Evolutionary conservation across 2,888 invertebrate species (phyloP).

Genomic region (Mesorhabditis spiculigera): DNA sequence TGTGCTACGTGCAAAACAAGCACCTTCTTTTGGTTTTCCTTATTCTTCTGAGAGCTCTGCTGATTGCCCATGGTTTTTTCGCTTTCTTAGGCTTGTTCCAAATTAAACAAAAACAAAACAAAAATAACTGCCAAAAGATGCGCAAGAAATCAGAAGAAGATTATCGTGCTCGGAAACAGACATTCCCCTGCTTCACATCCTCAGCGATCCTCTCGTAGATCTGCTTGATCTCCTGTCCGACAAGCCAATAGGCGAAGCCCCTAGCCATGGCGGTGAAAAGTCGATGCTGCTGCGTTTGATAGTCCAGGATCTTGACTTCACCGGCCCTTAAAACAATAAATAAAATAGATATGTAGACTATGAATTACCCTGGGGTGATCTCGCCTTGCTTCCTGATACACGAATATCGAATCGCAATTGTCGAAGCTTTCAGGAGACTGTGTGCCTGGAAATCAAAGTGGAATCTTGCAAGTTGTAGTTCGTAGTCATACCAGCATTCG

Average conservation of each 20-base stretch:
- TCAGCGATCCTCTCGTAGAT: constrained; percentile 30
- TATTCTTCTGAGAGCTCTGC: too few relatives aligned
- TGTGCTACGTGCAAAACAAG: too few relatives aligned
- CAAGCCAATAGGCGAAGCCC: constrained; percentile 75
- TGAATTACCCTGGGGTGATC: constrained; percentile 71
- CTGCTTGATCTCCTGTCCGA: constrained; percentile 53
- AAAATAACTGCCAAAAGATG: too few relatives aligned
- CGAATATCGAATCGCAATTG: constrained; percentile 85
- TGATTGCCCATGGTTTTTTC: too few relatives aligned
- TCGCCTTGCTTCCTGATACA: constrained; percentile 84
- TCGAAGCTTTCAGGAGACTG: constrained; percentile 67
- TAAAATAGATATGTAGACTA: background rate
- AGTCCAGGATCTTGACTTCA: constrained; percentile 86
- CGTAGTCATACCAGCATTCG: constrained; percentile 10
- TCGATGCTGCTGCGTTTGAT: constrained; percentile 87
- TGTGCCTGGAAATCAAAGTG: constrained; percentile 9
- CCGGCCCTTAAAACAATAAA: constrained; percentile 67
- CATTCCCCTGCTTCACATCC: constrained; percentile 64
- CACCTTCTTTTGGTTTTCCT: too few relatives aligned
- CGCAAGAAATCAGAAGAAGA: too few relatives aligned
- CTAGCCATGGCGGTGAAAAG: constrained; percentile 79
- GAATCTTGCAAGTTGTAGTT: too few relatives aligned
- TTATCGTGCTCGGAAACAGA: constrained; percentile 57
- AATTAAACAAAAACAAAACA: too few relatives aligned
- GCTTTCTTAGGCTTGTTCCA: too few relatives aligned